Evolutionary conservation across 2,113 vertebrate genomes (phyloP), one percentile per base, ranked within the genome.

Genomic region (Mormyrus lacerda): DNA sequence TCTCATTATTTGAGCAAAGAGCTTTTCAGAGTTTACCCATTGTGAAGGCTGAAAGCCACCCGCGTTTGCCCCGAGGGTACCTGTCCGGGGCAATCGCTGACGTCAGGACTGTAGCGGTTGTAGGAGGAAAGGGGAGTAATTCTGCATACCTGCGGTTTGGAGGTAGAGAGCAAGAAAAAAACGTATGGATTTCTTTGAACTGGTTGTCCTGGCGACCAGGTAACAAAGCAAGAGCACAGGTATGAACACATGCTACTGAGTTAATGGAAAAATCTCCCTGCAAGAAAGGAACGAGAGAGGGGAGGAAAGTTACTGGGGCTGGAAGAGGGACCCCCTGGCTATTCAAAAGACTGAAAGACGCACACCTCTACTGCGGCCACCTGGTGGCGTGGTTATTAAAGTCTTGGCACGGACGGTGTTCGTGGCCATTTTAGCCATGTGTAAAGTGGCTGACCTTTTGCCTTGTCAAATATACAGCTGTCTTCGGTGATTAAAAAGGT

Each of bases 101-200:
- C 90, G 90, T 92, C 88, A 91, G 44, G 83, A 53, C 50, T n/a
- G 84, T n/a, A 69, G 79, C 88, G 45, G 48, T 89, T 35, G 53
- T 83, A 82, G 87, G 48, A 88, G 88, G 87, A 90, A 89, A 86
- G 27, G 89, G 88, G 39, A 89, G 87, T 87, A 89, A 69, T 48
- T 31, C 85, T 88, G 87, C 92, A 93, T 93, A 89, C 91, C 90
- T 93, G 91, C 87, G 91, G 92, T 91, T 90, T 90, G 55, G 61
- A 87, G 87, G 82, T 90, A 89, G 89, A 90, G 89, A 90, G 87
- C 87, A 90, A 89, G 89, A 91, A 90, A 92, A 87, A 61, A 61
- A 91, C 90, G 85, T 88, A 91, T 85, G 88, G 90, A 91, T 92
- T 92, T 89, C 51, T 90, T 92, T 90, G 87, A 90, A 90, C 51